Conservation (phyloP, 2,797 vertebrate genomes). For the Eulemur mongoz region DNA sequence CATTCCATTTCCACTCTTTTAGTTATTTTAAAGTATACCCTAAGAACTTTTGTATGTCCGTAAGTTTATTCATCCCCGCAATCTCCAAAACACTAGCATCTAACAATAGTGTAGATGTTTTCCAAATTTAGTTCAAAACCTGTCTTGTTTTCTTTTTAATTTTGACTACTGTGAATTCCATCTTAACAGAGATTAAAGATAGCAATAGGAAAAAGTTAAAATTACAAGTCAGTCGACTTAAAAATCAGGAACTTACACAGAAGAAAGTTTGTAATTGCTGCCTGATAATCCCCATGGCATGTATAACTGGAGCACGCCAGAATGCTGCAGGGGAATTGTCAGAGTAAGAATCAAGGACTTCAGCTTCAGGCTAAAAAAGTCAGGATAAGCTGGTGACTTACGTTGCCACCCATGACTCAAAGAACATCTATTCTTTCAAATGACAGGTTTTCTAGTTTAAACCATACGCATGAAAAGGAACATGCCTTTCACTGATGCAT, state of each 20-base stretch:
- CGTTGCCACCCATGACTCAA: constrained; percentile 84
- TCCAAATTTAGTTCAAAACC: constrained; percentile 37
- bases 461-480: constrained; percentile 81
- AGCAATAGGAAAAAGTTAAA: constrained; percentile 58
- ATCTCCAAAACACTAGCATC: not conserved
- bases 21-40: not conserved
- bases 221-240: constrained; percentile 73
- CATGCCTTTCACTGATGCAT: constrained; percentile 77
- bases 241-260: constrained; percentile 81
- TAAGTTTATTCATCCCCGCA: not conserved
- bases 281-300: constrained; percentile 82
- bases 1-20: not conserved
- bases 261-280: constrained; percentile 85
- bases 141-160: constrained; percentile 52
- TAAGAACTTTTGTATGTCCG: not conserved
- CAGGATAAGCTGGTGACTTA: constrained; percentile 82
- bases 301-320: constrained; percentile 72
- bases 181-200: constrained; percentile 42
- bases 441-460: constrained; percentile 83
- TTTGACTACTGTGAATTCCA: constrained; percentile 29
- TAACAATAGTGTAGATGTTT: not conserved
- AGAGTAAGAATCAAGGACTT: constrained; percentile 79
- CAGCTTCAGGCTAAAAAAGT: constrained; percentile 82
- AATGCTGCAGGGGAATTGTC: constrained; percentile 78
- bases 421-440: constrained; percentile 82